These are phyloP conservation scores for Megalops atlanticus DNA, from an alignment of 2,113 vertebrate genomes.

Conservation along the genomic window DNA sequence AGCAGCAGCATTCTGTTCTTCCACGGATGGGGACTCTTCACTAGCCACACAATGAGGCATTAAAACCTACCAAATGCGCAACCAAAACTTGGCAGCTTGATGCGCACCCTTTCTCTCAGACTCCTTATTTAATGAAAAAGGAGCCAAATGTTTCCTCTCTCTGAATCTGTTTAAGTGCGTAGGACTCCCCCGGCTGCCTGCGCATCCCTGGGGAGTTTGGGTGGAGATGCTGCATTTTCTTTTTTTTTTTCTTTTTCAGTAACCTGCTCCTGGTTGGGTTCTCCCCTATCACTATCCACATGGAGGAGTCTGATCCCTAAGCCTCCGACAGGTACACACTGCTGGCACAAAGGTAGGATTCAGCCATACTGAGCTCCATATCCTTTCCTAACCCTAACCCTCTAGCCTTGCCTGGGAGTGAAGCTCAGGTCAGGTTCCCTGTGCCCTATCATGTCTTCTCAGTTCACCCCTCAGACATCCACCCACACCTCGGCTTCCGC, in stretches of 20 bases:
- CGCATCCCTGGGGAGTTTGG: not conserved
- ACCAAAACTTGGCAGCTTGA: not conserved
- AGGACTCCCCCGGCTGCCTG: not conserved
- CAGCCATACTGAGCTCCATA: not conserved
- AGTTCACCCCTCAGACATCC: too few species aligned
- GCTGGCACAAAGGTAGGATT: not conserved
- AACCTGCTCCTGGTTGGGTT: not conserved
- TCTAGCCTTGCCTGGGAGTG: too few species aligned
- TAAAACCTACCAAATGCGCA: not conserved
- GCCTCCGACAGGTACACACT: not conserved
- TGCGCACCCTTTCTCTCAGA: not conserved
- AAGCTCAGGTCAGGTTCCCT: too few species aligned
- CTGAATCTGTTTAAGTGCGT: not conserved
- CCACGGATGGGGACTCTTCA: too few species aligned
- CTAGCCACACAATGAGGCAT: not conserved
- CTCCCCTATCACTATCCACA: not conserved
- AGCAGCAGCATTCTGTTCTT: not conserved
- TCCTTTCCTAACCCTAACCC: slow-evolving; percentile 3
- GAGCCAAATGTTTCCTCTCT: not conserved
- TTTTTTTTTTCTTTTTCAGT: not conserved
- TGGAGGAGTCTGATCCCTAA: not conserved
- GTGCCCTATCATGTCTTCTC: too few species aligned
- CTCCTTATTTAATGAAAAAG: not conserved
- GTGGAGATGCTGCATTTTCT: not conserved
- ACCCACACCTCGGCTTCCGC: too few species aligned